Evolutionary conservation across 2,113 vertebrate genomes (phyloP).

Genomic region (Cyprinodon variegatus): DNA sequence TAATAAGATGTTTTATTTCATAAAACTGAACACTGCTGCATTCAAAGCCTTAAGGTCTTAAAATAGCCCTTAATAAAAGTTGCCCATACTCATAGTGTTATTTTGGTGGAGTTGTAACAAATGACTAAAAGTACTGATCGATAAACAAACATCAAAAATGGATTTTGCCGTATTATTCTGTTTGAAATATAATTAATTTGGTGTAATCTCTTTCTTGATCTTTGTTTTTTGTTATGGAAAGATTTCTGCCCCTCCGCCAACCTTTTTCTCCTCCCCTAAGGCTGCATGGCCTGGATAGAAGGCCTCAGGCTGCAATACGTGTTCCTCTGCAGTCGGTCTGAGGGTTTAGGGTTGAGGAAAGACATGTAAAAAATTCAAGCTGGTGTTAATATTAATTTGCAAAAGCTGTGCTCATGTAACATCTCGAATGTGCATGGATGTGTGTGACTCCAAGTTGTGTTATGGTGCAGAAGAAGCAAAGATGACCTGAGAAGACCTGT

Average conservation of each 20-base stretch:
- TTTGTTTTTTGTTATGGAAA: no score
- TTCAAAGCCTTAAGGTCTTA: no score
- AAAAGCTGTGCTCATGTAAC: slow-evolving; percentile 27
- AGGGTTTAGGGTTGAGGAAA: slow-evolving; percentile 4
- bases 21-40: no score
- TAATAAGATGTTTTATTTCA: no score
- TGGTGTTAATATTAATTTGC: neutral
- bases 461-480: neutral
- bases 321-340: slow-evolving; percentile 13
- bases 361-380: neutral
- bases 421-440: slow-evolving; percentile 6
- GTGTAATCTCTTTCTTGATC: no score
- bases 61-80: no score
- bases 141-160: no score
- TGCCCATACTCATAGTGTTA: no score
- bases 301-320: slow-evolving; percentile 14
- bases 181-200: no score
- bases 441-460: slow-evolving; percentile 14
- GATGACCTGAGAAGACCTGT: slow-evolving; percentile 35
- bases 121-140: no score
- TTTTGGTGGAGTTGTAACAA: no score
- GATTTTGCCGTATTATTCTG: no score
- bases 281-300: neutral
- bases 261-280: neutral
- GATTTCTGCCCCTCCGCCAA: neutral